Evolutionary conservation across 1,140 invertebrate genomes (phyloP).

Genomic region (Drosophila orena): DNA sequence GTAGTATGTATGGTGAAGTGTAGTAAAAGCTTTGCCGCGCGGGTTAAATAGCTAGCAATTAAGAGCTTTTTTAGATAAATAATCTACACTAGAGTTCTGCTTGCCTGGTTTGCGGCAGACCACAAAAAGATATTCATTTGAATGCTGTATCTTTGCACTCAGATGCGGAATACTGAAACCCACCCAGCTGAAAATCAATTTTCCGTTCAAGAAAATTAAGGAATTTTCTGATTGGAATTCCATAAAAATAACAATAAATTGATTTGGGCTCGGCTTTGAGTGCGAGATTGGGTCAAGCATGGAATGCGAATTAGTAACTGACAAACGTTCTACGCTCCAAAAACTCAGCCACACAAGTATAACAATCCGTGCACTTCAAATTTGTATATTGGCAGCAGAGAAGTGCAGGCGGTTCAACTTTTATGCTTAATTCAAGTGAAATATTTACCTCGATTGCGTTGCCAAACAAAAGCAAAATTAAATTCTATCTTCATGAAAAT

Average conservation of each 20-base stretch:
- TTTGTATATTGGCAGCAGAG: conserved; percentile 5
- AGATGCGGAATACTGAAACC: background rate
- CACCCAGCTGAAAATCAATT: background rate
- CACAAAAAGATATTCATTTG: conserved; percentile 15
- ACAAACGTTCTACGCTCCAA: conserved; percentile 11
- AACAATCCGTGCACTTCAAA: conserved; percentile 7
- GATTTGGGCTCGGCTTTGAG: conserved; percentile 25
- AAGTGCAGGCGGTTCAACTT: conserved; percentile 10
- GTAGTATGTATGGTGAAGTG: conserved; percentile 22
- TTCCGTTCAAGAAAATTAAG: conserved; percentile 15
- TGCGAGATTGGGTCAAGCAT: conserved; percentile 34
- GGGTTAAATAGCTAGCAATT: conserved; percentile 27
- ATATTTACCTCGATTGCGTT: conserved; percentile 37
- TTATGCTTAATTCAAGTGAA: conserved; percentile 29
- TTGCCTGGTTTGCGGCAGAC: conserved; percentile 12
- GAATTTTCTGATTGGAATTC: conserved; percentile 35
- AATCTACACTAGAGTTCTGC: conserved; percentile 4
- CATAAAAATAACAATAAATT: conserved; percentile 33
- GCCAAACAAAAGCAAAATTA: conserved; percentile 43
- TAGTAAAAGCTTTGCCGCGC: conserved; percentile 26
- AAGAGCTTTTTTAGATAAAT: conserved; percentile 36
- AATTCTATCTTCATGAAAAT: conserved; percentile 46
- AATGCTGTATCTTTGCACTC: background rate
- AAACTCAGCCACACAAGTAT: conserved; percentile 10
- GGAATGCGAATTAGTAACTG: conserved; percentile 42